Evolutionary conservation across 2,113 vertebrate genomes (phyloP).

Genomic region (Donacobius atricapilla): DNA sequence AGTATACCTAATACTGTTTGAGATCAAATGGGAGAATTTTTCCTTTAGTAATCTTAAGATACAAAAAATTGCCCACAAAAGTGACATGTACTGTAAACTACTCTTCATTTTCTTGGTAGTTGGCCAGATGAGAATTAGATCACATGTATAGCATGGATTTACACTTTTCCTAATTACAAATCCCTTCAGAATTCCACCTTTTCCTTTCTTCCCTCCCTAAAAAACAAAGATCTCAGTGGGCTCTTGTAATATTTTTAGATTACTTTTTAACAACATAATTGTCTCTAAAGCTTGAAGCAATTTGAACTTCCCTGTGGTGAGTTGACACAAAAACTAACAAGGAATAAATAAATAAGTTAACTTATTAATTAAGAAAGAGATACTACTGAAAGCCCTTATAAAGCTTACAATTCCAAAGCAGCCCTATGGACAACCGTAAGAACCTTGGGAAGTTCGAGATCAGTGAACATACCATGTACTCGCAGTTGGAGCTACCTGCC

Average conservation of each 20-base stretch:
- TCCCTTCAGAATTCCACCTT: neutral
- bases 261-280: neutral
- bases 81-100: neutral
- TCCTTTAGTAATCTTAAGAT: neutral
- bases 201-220: neutral
- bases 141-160: neutral
- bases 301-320: neutral
- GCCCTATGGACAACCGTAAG: neutral
- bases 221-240: neutral
- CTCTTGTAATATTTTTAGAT: neutral
- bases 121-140: neutral
- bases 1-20: neutral
- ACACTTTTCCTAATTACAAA: neutral
- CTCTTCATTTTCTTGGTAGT: neutral
- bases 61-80: neutral
- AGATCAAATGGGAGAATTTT: neutral
- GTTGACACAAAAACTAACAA: neutral
- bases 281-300: neutral
- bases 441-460: neutral
- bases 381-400: neutral
- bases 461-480: neutral
- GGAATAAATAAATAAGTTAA: neutral
- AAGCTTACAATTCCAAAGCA: neutral
- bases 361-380: neutral
- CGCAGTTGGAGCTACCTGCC: accelerated